Evolutionary conservation across 2,113 vertebrate species (phyloP).

Genomic region (Sciurus niger): DNA sequence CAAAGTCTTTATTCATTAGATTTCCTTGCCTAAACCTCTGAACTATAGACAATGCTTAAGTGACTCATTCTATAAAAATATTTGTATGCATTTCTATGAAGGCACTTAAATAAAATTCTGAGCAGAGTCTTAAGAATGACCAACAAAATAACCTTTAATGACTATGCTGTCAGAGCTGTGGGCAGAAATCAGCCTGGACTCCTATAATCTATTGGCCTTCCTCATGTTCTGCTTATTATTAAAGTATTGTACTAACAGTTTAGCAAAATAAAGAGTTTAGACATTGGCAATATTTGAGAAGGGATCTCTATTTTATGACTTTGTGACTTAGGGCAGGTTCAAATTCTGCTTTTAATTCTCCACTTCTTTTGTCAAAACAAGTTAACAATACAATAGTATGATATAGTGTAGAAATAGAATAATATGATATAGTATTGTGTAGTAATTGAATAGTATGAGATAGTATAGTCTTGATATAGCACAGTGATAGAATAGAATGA

Average conservation of each 20-base stretch:
- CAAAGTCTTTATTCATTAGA: constrained; percentile 22
- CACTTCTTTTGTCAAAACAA: too few relatives aligned
- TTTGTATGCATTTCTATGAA: neutral
- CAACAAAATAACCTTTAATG: neutral
- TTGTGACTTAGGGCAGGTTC: neutral
- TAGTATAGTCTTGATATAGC: too few relatives aligned
- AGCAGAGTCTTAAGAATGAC: neutral
- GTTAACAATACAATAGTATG: too few relatives aligned
- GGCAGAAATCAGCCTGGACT: neutral
- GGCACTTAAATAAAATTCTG: neutral
- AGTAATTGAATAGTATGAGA: too few relatives aligned
- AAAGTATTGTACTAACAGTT: neutral
- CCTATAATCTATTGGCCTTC: neutral
- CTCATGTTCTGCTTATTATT: neutral
- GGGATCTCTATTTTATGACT: neutral
- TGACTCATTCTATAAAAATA: neutral
- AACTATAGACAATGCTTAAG: neutral
- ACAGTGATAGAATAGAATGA: too few relatives aligned
- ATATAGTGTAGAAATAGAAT: too few relatives aligned
- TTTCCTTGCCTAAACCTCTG: constrained; percentile 14
- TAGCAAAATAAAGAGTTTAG: neutral
- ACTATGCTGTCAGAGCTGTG: neutral
- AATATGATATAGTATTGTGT: too few relatives aligned
- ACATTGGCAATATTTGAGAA: neutral
- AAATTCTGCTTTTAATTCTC: too few relatives aligned